Conservation (phyloP, 2,888 invertebrate species). For the Drosophila basisetae region DNA sequence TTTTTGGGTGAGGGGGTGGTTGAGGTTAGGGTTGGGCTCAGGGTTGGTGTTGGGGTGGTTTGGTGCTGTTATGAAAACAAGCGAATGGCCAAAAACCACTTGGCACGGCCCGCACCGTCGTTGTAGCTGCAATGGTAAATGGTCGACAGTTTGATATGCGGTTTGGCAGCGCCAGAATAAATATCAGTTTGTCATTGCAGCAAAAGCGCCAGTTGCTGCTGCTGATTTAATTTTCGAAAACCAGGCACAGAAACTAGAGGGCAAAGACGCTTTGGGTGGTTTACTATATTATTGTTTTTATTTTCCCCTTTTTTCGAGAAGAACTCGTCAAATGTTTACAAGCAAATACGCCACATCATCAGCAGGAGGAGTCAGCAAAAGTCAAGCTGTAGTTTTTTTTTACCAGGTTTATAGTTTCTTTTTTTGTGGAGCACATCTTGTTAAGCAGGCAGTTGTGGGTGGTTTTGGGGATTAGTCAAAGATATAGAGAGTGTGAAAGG, state of each 20-base stretch:
- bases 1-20: slow-evolving; percentile 10
- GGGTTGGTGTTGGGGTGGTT: not conserved
- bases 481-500: slow-evolving; percentile 19
- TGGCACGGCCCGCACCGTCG: slow-evolving; percentile 75
- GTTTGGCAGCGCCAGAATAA: slow-evolving; percentile 78
- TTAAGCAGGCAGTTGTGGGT: slow-evolving; percentile 52
- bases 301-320: slow-evolving; percentile 23
- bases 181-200: slow-evolving; percentile 72
- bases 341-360: slow-evolving; percentile 81
- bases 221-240: slow-evolving; percentile 69
- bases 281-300: slow-evolving; percentile 17
- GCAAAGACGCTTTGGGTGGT: slow-evolving; percentile 28
- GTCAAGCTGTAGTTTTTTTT: slow-evolving; percentile 22
- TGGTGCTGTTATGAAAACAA: slow-evolving; percentile 75
- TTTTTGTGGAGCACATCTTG: slow-evolving; percentile 52
- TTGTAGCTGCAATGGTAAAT: slow-evolving; percentile 71
- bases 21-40: not conserved
- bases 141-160: slow-evolving; percentile 81
- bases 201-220: slow-evolving; percentile 53
- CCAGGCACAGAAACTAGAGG: slow-evolving; percentile 7
- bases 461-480: slow-evolving; percentile 40
- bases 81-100: slow-evolving; percentile 78
- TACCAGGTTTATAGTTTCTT: slow-evolving; percentile 39
- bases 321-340: slow-evolving; percentile 78
- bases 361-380: slow-evolving; percentile 45